Percentiles rank a stretch among this genome's conserved stretches.
Evolutionary conservation across 2,797 vertebrate genomes (phyloP).

Genomic region (Triplophysa bombifrons): DNA sequence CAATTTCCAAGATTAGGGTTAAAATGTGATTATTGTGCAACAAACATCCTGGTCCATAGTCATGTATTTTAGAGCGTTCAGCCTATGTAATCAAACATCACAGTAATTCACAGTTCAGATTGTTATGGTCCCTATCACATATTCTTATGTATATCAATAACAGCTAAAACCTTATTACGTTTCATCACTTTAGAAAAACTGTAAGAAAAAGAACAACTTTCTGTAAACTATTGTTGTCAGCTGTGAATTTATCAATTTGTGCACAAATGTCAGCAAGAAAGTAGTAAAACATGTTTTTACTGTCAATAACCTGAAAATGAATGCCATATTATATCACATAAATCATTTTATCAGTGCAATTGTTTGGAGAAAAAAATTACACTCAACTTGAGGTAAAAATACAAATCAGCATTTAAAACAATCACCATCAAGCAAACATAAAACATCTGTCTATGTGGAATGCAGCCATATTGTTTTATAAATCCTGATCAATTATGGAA

Average conservation of each 20-base stretch:
- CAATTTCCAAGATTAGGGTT: not conserved
- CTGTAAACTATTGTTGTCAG: not conserved
- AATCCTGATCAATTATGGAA: constrained; percentile 40
- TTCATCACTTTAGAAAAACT: not conserved
- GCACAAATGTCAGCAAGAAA: not conserved
- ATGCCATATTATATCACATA: not conserved
- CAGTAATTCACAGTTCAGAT: constrained; percentile 11
- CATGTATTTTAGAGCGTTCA: not conserved
- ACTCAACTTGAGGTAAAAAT: not conserved
- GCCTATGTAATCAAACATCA: no score
- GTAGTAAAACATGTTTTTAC: not conserved
- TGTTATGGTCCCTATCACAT: not conserved
- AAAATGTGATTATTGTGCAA: not conserved
- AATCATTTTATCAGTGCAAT: not conserved
- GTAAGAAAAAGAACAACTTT: not conserved
- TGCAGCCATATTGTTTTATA: not conserved
- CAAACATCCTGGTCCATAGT: not conserved
- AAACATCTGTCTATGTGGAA: not conserved
- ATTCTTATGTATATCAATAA: not conserved
- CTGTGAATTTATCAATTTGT: not conserved
- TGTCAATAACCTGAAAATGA: not conserved
- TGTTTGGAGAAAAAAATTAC: not conserved
- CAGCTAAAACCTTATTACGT: not conserved
- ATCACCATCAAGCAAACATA: not conserved
- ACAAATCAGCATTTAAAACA: not conserved